phyloP scores from a whole-genome alignment of 2,113 vertebrate species.

The Nannobrachium achirus region DNA sequence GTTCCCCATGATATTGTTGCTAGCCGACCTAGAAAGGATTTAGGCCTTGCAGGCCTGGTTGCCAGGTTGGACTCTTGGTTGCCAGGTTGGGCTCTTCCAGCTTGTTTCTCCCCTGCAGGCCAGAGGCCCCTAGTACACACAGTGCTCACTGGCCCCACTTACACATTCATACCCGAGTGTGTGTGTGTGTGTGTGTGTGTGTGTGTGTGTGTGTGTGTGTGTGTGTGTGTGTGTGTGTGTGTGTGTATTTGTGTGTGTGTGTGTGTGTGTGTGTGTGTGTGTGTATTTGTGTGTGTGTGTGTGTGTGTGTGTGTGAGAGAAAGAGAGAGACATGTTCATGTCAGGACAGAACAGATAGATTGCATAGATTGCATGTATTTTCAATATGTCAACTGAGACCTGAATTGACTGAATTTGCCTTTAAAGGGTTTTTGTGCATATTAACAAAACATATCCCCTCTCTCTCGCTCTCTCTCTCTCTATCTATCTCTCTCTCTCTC shows the following conservation, averaged over 20 bases:
- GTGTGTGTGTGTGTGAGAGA: conserved; percentile 81
- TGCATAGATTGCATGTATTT: conserved; percentile 82
- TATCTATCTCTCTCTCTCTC: too few species aligned
- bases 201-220: conserved; percentile 21
- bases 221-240: conserved; percentile 5
- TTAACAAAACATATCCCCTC: conserved; percentile 18
- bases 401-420: conserved; percentile 86
- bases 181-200: conserved; percentile 19
- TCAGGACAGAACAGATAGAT: conserved; percentile 83
- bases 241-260: conserved; percentile 17
- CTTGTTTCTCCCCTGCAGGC: conserved; percentile 50
- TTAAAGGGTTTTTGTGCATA: conserved; percentile 84
- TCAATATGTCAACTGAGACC: conserved; percentile 84
- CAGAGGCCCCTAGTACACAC: conserved; percentile 45
- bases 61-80: conserved; percentile 6
- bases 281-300: conserved; percentile 39
- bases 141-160: conserved; percentile 66
- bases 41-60: neutral
- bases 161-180: conserved; percentile 78
- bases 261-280: neutral
- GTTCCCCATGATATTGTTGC: too few species aligned
- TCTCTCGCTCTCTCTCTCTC: neutral
- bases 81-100: conserved; percentile 51
- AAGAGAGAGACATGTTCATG: conserved; percentile 68
- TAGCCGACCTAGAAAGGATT: too few species aligned